Evolutionary conservation across 1,140 invertebrate species (phyloP).

Genomic region (Mamestra configurata): DNA sequence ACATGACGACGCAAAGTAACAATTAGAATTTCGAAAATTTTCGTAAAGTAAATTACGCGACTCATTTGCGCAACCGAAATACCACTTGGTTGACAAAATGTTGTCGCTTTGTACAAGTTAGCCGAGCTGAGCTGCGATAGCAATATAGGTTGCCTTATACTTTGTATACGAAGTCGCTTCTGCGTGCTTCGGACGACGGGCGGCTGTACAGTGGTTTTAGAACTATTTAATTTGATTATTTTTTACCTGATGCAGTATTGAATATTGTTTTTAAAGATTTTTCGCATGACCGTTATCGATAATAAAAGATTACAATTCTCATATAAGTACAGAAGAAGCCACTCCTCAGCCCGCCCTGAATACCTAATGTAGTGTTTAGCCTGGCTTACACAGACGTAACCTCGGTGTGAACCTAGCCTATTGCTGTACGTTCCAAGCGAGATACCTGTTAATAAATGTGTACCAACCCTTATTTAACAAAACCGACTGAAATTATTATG

Average conservation of each 20-base stretch:
- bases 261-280: not conserved
- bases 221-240: not conserved
- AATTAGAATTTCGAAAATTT: too few species aligned
- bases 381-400: slow-evolving; percentile 40
- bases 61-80: too few species aligned
- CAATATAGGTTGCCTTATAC: slow-evolving; percentile 38
- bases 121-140: slow-evolving; percentile 7
- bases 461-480: not conserved
- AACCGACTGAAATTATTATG: slow-evolving; percentile 18
- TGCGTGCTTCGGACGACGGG: not conserved
- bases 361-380: slow-evolving; percentile 33
- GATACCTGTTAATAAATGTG: slow-evolving; percentile 11
- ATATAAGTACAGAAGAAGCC: slow-evolving; percentile 1
- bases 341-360: not conserved
- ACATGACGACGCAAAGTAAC: too few species aligned
- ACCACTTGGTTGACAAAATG: too few species aligned
- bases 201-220: slow-evolving; percentile 4
- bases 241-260: not conserved
- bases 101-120: not conserved
- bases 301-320: too few species aligned
- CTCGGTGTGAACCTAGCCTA: slow-evolving; percentile 38
- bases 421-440: slow-evolving; percentile 42
- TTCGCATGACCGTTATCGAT: not conserved
- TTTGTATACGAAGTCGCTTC: slow-evolving; percentile 15
- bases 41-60: too few species aligned